Conservation (phyloP, 2,888 invertebrate genomes). For the Lasioglossum villosulum region DNA sequence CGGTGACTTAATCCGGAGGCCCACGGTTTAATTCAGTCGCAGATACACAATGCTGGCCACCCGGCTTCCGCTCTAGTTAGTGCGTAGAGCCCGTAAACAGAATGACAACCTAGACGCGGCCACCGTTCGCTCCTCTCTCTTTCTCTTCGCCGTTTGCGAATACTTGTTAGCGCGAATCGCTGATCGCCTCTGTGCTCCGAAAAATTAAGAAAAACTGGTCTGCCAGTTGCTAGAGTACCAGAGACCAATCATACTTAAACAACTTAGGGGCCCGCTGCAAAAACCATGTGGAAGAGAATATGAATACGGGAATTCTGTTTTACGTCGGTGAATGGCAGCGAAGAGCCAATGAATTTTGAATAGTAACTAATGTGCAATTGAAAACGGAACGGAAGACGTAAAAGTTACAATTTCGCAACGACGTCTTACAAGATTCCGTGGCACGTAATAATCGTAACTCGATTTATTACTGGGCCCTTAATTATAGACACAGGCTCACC, state of each 20-base stretch:
- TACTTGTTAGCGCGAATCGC: background rate
- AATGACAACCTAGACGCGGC: conserved; percentile 70
- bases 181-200: background rate
- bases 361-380: background rate
- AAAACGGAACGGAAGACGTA: background rate
- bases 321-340: background rate
- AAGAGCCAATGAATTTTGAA: background rate
- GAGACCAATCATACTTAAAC: background rate
- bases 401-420: background rate
- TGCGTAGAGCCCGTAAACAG: conserved; percentile 74
- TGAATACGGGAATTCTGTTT: too few species aligned
- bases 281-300: background rate
- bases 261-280: background rate
- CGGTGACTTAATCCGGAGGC: conserved; percentile 72
- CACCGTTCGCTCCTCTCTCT: background rate
- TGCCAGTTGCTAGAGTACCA: background rate
- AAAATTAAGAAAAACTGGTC: background rate
- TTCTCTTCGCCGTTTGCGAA: background rate
- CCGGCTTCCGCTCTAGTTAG: conserved; percentile 79
- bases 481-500: background rate
- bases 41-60: conserved; percentile 77
- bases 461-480: background rate
- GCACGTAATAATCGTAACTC: background rate
- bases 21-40: conserved; percentile 65
- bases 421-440: background rate